Evolutionary conservation across 1,140 invertebrate genomes (phyloP), one percentile per base, ranked within the genome.

Genomic region (Rhynchophorus ferrugineus): DNA sequence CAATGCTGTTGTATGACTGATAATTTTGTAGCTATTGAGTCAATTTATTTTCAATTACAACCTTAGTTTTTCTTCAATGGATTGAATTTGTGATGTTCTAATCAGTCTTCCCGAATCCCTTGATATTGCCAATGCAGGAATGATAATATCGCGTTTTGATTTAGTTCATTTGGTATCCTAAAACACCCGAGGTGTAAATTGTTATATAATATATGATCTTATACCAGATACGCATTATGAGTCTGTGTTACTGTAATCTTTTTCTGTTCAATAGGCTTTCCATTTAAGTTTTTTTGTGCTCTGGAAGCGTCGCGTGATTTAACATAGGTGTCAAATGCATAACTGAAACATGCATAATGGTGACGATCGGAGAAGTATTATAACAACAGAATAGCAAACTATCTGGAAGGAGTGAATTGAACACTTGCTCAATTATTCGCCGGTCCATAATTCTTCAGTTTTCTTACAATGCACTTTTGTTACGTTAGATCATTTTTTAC

Each of bases 341-440:
- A 95, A n/a, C 92, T 91, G 87, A 68, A 89, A 87, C 36, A 91
- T 91, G 62, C 83, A 81, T 62, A 88, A 80, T 42, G 89, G 87
- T 47, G 91, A 91, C 53, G 81, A 82, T 58, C 89, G 89, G 69
- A 95, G 89, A 69, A 92, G 94, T 44, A 95, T 79, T 71, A 94
- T 84, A 72, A 95, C 91, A 76, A 95, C n/a, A 44, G 33, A 42
- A 8, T 19, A 43, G 13, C 20, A 22, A 20, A 35, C 11, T 48
- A 3, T 37, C 7, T 1, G 9, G 14, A 44, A 3, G 11, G 14
- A 44, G 14, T 2, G 17, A 17, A 18, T 14, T 37, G 64, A n/a
- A n/a, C 65, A 72, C 89, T 89, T 89, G 94, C 90, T 95, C 91
- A 79, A 87, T 91, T 67, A 94, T 80, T 68, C 89, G 72, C 3